Evolutionary conservation across 2,888 invertebrate genomes (phyloP).

Genomic region (Oegoconia quadripuncta): DNA sequence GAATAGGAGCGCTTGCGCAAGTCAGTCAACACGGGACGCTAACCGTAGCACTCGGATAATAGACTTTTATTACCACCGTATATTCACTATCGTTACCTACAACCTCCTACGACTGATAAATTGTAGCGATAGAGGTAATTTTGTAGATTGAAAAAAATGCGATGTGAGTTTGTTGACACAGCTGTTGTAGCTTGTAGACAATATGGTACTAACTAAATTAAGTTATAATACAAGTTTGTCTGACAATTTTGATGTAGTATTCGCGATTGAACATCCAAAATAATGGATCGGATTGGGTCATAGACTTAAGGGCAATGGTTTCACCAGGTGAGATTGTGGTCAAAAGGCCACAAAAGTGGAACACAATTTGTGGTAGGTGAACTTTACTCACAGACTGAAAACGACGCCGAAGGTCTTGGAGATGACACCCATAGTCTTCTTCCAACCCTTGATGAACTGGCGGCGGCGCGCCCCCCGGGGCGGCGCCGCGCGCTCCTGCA

Average conservation of each 20-base stretch:
- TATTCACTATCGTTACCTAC: slow-evolving; percentile 26
- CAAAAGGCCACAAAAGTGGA: background rate
- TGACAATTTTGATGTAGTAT: too few relatives aligned
- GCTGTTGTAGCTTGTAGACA: slow-evolving; percentile 2
- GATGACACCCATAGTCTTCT: slow-evolving; percentile 85
- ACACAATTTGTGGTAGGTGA: background rate
- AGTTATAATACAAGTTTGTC: too few relatives aligned
- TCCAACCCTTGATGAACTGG: slow-evolving; percentile 73
- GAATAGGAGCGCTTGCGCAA: slow-evolving; percentile 69
- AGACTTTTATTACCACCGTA: slow-evolving; percentile 45
- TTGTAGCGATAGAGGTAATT: slow-evolving; percentile 35
- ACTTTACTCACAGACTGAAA: slow-evolving; percentile 86
- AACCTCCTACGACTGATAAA: slow-evolving; percentile 45
- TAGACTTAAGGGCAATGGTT: too few relatives aligned
- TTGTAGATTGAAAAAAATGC: slow-evolving; percentile 14
- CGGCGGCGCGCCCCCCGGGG: slow-evolving; percentile 72
- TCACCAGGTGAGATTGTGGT: too few relatives aligned
- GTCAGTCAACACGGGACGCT: slow-evolving; percentile 31
- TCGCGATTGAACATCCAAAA: too few relatives aligned
- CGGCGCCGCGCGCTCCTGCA: slow-evolving; percentile 62
- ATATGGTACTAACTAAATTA: background rate
- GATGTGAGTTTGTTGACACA: slow-evolving; percentile 12
- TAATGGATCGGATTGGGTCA: too few relatives aligned
- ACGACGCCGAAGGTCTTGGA: slow-evolving; percentile 88
- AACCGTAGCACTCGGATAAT: slow-evolving; percentile 28